phyloP scores from a whole-genome alignment of 2,888 invertebrate genomes.

The Neocrepidodera transversa region DNA sequence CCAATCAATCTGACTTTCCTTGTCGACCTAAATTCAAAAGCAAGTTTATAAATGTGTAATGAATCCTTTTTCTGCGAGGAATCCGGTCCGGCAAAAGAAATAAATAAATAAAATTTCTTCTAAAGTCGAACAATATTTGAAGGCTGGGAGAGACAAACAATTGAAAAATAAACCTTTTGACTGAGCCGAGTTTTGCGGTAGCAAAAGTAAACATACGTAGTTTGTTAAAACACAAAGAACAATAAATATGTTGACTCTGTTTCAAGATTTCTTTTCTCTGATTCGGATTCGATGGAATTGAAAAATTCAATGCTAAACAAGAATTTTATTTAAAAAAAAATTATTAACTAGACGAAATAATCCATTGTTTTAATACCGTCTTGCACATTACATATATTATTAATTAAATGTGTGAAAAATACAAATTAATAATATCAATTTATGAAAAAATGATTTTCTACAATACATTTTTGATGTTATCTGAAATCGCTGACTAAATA shows the following conservation, averaged over 20 bases:
- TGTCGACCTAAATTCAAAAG: slow-evolving; percentile 3
- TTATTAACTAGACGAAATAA: too few species aligned
- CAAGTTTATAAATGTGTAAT: slow-evolving; percentile 13
- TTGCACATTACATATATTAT: too few species aligned
- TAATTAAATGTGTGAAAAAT: too few species aligned
- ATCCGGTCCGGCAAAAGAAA: background rate
- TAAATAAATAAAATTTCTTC: slow-evolving; percentile 1
- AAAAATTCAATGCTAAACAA: too few species aligned
- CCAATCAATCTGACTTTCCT: slow-evolving; percentile 1
- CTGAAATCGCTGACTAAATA: too few species aligned
- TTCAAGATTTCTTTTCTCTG: slow-evolving; percentile 17
- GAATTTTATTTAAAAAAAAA: too few species aligned
- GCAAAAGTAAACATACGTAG: slow-evolving; percentile 7
- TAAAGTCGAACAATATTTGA: slow-evolving; percentile 16
- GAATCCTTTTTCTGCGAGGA: background rate
- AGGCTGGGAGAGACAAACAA: slow-evolving; percentile 3
- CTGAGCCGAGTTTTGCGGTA: background rate
- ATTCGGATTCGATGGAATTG: too few species aligned
- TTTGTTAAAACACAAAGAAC: slow-evolving; percentile 23
- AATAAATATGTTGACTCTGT: slow-evolving; percentile 18
- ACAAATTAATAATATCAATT: too few species aligned
- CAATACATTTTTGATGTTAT: too few species aligned
- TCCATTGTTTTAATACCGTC: too few species aligned
- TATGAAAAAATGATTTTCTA: too few species aligned
- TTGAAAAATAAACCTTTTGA: slow-evolving; percentile 14